These are phyloP conservation scores for Drosophila diplacantha DNA, from an alignment of 2,888 invertebrate species.

Conservation along the genomic window DNA sequence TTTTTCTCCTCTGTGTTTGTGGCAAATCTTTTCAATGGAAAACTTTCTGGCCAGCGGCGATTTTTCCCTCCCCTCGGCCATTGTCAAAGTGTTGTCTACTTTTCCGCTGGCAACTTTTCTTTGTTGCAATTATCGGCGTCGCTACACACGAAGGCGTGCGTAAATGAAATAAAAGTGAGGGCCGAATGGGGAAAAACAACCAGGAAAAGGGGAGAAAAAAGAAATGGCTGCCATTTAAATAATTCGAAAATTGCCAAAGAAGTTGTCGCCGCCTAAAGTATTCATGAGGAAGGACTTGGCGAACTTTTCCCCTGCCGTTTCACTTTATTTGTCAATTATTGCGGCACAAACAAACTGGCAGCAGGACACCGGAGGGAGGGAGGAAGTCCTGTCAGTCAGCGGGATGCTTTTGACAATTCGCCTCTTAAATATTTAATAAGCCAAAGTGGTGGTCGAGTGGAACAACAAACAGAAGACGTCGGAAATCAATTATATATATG, in stretches of 20 bases:
- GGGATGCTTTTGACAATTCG: slow-evolving; percentile 60
- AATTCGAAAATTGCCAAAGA: slow-evolving; percentile 60
- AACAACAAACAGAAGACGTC: slow-evolving; percentile 47
- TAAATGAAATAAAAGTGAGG: slow-evolving; percentile 51
- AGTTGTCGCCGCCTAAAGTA: slow-evolving; percentile 40
- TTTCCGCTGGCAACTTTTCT: slow-evolving; percentile 52
- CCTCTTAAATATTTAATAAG: slow-evolving; percentile 71
- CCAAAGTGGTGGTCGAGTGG: slow-evolving; percentile 59
- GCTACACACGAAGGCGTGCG: slow-evolving; percentile 69
- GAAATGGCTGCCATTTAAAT: slow-evolving; percentile 60
- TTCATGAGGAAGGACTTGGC: slow-evolving; percentile 45
- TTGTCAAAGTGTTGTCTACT: slow-evolving; percentile 67
- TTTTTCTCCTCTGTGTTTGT: slow-evolving; percentile 36
- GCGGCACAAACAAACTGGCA: slow-evolving; percentile 21
- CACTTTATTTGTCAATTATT: slow-evolving; percentile 54
- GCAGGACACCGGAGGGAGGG: not conserved
- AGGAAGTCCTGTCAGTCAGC: slow-evolving; percentile 47
- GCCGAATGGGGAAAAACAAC: slow-evolving; percentile 1
- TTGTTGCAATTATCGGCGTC: slow-evolving; percentile 69
- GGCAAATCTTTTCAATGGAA: slow-evolving; percentile 56
- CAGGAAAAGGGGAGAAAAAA: not conserved
- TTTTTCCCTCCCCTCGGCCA: slow-evolving; percentile 40
- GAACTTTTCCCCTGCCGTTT: slow-evolving; percentile 43
- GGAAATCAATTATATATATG: slow-evolving; percentile 62
- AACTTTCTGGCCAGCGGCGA: slow-evolving; percentile 58